Evolutionary conservation across 1,140 invertebrate genomes (phyloP), one percentile per base, ranked within the genome.

Genomic region (Belonocnema kinseyi): DNA sequence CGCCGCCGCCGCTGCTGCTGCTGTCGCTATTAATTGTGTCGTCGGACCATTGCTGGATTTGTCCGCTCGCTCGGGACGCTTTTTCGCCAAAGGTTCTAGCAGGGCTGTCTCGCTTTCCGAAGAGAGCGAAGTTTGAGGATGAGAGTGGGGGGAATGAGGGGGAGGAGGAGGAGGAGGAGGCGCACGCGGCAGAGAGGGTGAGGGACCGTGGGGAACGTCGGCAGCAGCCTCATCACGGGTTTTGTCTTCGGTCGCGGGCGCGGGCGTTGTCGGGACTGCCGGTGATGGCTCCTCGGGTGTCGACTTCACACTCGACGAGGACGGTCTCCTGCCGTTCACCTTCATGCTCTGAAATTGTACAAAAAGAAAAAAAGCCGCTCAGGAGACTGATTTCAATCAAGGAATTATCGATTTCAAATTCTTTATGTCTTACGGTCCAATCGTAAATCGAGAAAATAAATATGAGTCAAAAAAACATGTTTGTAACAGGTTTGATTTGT

Each of bases 201-300:
- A 87, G 17, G 90, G 89, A 13, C 90, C 89, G 17, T 89, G 87
- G 6, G 90, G 89, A 3, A 90, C 81, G 12, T 84, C 88, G 8
- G 91, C 88, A 14, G 82, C 88, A 8, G 91, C 88, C 50, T 89
- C 88, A 5, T 83, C 89, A 77, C 82, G 90, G 78, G 93, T 92
- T 78, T 93, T 93, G 46, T 93, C 90, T 77, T 88, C 89, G 3
- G 90, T 80, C 7, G 89, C 87, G 13, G 92, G 90, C 1, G 92
- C 90, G 10, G 90, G 91, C 1, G 92, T 92, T 53, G 92, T 93
- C 16, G 92, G 88, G 12, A 92, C 90, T 8, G 91, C 91, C 8
- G 92, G 91, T 26, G 92, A 88, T 8, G 93, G 92, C 33, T 93
- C 93, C n/a, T 92, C 87, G 1, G 91, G 88, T n/a, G 90, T 89